These are phyloP conservation scores for Dryadula phaetusa DNA, from an alignment of 2,888 invertebrate species.

Conservation along the genomic window DNA sequence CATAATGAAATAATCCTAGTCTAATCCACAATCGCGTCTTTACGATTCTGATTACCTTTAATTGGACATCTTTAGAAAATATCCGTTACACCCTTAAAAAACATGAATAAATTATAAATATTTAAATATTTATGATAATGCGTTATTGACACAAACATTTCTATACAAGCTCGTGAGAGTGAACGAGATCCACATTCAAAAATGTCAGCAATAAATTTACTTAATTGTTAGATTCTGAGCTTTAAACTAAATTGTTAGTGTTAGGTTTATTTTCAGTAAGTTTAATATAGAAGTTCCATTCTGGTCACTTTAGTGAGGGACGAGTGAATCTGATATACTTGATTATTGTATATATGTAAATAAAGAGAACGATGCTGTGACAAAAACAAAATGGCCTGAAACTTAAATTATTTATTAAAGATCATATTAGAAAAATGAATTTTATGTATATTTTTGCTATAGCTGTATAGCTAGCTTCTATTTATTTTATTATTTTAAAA, in stretches of 20 bases:
- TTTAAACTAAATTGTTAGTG: neutral
- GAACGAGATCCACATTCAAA: no score
- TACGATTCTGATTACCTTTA: neutral
- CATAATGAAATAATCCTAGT: neutral
- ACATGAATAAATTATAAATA: no score
- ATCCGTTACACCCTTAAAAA: no score
- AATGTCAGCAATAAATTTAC: no score
- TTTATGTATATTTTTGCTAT: neutral
- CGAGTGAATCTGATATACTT: constrained; percentile 1
- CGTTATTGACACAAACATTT: no score
- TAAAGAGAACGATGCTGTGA: neutral
- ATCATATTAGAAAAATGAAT: neutral
- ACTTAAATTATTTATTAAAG: neutral
- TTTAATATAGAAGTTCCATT: neutral
- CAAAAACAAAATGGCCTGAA: constrained; percentile 1
- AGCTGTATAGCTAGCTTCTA: neutral
- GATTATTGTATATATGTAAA: neutral
- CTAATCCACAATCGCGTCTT: neutral
- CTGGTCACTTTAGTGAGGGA: constrained; percentile 9
- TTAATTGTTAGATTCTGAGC: neutral
- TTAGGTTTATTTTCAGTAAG: neutral
- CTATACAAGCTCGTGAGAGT: no score
- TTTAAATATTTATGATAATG: no score
- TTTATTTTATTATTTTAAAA: neutral
- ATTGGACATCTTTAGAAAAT: no score